Base-by-base conservation (phyloP, 2,888 invertebrate species). In the Chymomyza fuscimana region DNA sequence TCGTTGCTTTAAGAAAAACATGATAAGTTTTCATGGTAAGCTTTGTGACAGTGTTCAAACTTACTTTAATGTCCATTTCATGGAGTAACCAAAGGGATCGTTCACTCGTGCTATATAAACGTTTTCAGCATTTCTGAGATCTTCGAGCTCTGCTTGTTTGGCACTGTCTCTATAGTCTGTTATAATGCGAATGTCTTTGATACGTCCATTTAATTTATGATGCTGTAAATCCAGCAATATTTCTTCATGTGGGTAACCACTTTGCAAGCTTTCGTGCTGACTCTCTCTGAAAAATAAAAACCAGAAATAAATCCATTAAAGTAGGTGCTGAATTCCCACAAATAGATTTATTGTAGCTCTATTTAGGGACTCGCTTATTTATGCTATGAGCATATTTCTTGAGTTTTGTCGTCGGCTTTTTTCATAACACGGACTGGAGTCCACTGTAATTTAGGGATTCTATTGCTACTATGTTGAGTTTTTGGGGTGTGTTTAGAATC, bases 41-140 rank as follows among this genome's bases (percentile, higher is more conserved):
- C 10, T 62, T 10, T 16, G 15, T 32, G 22, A 19, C 5, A 58
- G 46, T 25, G 3, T 32, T 22, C 36, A 16, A 40, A 59, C 19
- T 78, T 74, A 89, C 90, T 79, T 90, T 2, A 83, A 68, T 25
- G 86, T 76, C 92, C 92, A 92, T 66, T 89, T 90, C 72, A 91
- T 91, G 50, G 92, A 92, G 76, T 89, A 89, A 1, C 92, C 92
- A 70, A 92, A 92, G 1, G 92, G 92, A 83, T 92, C 90, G 69
- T 92, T 92, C 4, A 89, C 90, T 51, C 92, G 77, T 0, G 89
- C 91, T 62, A 92, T 86, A 52, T 90, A 92, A 12, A 92, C 80
- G 70, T 90, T 88, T 40, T 75, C 71, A 12, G 67, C 80, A 60
- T 82, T 77, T 56, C 84, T 69, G 4, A 83, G 70, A 54, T 87